Base-by-base conservation (phyloP, 2,113 vertebrate genomes). In the Actenoides lindsayi region DNA sequence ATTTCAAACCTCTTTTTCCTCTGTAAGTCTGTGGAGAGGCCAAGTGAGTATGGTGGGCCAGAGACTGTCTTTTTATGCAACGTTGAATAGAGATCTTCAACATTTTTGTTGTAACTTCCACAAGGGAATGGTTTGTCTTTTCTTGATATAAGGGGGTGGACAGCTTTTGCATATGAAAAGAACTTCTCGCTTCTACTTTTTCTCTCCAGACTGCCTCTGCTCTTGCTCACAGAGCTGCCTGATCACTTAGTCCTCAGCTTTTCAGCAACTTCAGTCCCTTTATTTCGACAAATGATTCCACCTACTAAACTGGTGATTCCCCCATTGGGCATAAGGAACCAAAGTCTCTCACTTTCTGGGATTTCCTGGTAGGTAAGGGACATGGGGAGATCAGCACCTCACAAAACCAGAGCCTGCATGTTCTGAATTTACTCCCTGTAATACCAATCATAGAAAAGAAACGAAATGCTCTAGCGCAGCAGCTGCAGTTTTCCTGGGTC, bases 141-240 rank as follows among this genome's bases (percentile, higher is more conserved):
- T 84, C 89, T 87, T 94, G 69, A 87, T 92, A 51, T 87, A 91
- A 94, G 93, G 87, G 91, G 89, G 93, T 85, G 89, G 78, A 96
- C 95, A 96, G 94, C 20, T 96, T 96, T 94, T 87, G 81, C 87
- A 75, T 65, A 60, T 44, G 77, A 87, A 80, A 96, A 89, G 65
- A 96, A 69, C 23, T 84, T 85, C 60, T 94, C 81, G 51, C 57
- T 88, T 93, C 67, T 87, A 35, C 90, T 35, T 70, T 94, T 90
- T 91, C 31, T 80, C 44, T 83, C 44, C 54, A 54, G 57, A 10
- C 39, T 93, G 84, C 89, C 53, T 93, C 41, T 82, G 91, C 44
- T 91, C 35, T 82, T 91, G 23, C 46, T 84, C 2, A 0, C 30
- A 82, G 39, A 79, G n/a, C 69, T 92, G 76, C 54, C 74, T 42